These are phyloP conservation scores for Lysandra bellargus DNA, from an alignment of 2,888 invertebrate genomes.

Conservation along the genomic window DNA sequence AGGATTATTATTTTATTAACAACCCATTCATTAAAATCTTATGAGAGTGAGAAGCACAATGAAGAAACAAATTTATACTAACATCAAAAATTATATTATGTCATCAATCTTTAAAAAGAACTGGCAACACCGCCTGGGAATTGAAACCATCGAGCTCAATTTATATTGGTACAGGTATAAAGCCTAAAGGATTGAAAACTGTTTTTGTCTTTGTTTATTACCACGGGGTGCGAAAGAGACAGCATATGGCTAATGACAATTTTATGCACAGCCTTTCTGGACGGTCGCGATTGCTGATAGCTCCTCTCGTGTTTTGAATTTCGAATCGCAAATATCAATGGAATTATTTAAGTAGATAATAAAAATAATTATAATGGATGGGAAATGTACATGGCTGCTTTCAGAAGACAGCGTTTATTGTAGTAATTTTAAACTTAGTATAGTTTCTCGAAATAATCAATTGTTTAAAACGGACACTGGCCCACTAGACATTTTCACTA, in stretches of 20 bases:
- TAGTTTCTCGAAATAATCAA: no score
- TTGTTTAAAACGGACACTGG: no score
- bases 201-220: constrained; percentile 66
- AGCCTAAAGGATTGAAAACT: constrained; percentile 47
- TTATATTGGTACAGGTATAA: constrained; percentile 46
- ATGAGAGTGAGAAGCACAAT: no score
- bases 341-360: background rate
- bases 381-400: background rate
- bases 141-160: constrained; percentile 42
- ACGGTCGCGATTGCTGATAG: constrained; percentile 43
- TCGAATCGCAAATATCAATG: background rate
- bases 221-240: constrained; percentile 55
- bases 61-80: no score
- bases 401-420: no score
- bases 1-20: no score
- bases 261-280: constrained; percentile 48
- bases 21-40: no score
- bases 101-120: background rate
- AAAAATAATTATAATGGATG: background rate
- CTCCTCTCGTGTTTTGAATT: constrained; percentile 29
- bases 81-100: no score
- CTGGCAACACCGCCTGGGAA: constrained; percentile 36
- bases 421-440: no score
- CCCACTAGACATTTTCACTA: no score
- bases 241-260: constrained; percentile 48